Evolutionary conservation across 1,140 invertebrate species (phyloP), one percentile per base, ranked within the genome.

Genomic region (Paraescarpia echinospica): DNA sequence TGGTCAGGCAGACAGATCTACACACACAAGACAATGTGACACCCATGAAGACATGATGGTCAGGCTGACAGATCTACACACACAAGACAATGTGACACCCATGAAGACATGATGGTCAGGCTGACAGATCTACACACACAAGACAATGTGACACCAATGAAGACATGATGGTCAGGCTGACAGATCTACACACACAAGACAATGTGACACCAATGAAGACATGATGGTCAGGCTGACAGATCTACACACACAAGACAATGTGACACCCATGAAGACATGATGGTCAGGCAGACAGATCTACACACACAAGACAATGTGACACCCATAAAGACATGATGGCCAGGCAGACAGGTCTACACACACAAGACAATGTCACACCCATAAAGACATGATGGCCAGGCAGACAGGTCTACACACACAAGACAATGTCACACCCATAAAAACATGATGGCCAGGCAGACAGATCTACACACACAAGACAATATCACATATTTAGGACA

Each of bases 131-230:
- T 35, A 4, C 89, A 34, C 9, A 34, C 0, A 90, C 33, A 18
- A 92, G 92, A 93, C 35, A 93, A 89, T n/a, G 99, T 96, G 94
- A 99, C 99, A 6, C 98, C 98, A 98, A 99, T 99, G 95, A 98
- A 98, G 8, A 98, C 96, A 94, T 98, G 97, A 41, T 98, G 97
- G 22, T 98, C 98, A 35, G 96, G 95, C 96, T 98, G 97, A 94
- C 97, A 97, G 90, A 98, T 97, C 96, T 97, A 92, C 9, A 93
- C 92, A 92, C 35, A 93, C 51, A 92, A 59, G 59, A 77, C 59
- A 77, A 77, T 27, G 59, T 77, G 59, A 77, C 1, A 31, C 89
- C 48, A 6, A 35, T 92, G 22, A 88, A 89, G 35, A 41, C 59
- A 18, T 77, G 59, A 5, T 18, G 59, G 59, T 0, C 59, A 77